Evolutionary conservation across 1,140 invertebrate genomes (phyloP).

Genomic region (Pomacea maculata): DNA sequence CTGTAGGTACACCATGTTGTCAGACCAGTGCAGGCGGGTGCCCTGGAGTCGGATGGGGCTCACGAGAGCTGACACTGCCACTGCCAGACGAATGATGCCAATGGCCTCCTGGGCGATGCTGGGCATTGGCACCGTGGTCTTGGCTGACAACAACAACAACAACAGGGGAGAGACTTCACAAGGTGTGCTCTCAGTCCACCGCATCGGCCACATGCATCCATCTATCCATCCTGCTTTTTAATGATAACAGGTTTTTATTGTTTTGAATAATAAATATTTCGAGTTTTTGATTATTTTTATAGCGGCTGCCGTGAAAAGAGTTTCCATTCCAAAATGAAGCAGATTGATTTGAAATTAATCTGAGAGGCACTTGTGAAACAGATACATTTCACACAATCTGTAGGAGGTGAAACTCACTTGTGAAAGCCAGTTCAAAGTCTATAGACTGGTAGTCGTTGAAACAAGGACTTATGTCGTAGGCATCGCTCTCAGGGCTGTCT

Average conservation of each 20-base stretch:
- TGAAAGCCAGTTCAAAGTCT: not conserved
- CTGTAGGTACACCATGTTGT: constrained; percentile 30
- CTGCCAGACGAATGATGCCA: not conserved
- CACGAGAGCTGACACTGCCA: constrained; percentile 14
- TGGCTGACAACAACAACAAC: not conserved
- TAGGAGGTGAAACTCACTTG: not conserved
- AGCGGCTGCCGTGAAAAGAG: no score
- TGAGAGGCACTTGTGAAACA: no score
- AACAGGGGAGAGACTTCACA: not conserved
- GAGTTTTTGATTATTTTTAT: no score
- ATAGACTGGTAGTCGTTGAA: not conserved
- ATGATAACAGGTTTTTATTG: no score
- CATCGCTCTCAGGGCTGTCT: not conserved
- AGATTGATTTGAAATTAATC: no score
- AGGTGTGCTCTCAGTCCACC: no score
- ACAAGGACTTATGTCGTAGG: constrained; percentile 1
- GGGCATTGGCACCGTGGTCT: constrained; percentile 3
- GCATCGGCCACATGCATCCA: no score
- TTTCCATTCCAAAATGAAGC: no score
- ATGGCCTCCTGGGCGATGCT: not conserved
- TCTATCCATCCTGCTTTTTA: no score
- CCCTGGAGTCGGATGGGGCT: constrained; percentile 33
- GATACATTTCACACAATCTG: no score
- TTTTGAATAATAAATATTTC: no score
- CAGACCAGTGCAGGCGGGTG: constrained; percentile 27